Conservation (phyloP, 2,888 invertebrate genomes). For the Calliphora vomitoria region DNA sequence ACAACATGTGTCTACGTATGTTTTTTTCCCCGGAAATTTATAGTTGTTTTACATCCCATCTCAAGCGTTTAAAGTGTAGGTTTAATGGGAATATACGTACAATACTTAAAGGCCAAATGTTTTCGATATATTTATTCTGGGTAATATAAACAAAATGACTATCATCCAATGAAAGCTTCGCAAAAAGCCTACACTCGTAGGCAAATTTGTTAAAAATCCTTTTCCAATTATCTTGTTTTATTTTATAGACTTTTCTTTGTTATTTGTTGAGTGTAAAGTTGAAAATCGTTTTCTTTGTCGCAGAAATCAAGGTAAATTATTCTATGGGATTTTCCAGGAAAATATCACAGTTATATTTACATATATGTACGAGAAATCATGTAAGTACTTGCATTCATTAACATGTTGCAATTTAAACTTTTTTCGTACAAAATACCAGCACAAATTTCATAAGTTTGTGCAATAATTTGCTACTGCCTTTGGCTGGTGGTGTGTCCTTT, state of each 20-base stretch:
- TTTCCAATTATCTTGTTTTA: neutral
- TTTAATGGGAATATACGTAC: neutral
- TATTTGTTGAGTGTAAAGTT: too few relatives aligned
- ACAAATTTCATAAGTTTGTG: slow-evolving; percentile 24
- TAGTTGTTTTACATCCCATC: neutral
- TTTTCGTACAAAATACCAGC: neutral
- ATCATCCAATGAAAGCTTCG: too few relatives aligned
- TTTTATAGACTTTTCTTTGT: too few relatives aligned
- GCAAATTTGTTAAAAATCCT: neutral
- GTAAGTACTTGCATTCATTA: neutral
- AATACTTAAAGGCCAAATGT: neutral
- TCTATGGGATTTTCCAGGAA: neutral
- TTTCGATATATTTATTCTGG: neutral
- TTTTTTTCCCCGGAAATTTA: neutral
- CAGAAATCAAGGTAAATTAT: neutral
- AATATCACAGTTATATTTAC: neutral
- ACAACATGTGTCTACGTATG: neutral
- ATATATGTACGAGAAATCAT: neutral
- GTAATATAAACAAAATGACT: too few relatives aligned
- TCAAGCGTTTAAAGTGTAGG: neutral
- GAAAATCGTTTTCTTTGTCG: neutral
- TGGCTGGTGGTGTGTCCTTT: slow-evolving; percentile 6
- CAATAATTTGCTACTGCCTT: slow-evolving; percentile 30
- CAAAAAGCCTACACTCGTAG: neutral
- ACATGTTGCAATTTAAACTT: slow-evolving; percentile 22